Evolutionary conservation across 2,797 vertebrate genomes (phyloP).

Genomic region (Enteromius unitaeniatus): DNA sequence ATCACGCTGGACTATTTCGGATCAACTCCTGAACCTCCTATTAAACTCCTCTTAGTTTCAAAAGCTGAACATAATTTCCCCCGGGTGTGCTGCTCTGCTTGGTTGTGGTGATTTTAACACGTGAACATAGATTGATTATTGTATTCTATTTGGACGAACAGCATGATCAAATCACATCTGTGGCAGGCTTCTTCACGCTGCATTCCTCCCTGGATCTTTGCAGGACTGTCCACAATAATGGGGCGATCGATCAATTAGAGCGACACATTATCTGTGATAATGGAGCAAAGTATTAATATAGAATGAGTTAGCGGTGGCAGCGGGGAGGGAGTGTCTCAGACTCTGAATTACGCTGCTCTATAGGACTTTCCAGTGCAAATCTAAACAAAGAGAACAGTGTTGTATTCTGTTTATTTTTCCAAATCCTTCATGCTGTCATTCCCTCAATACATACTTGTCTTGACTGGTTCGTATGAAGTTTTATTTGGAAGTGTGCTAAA

Average conservation of each 20-base stretch:
- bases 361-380: slow-evolving; percentile 46
- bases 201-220: neutral
- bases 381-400: slow-evolving; percentile 63
- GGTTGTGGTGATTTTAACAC: neutral
- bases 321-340: slow-evolving; percentile 11
- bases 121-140: neutral
- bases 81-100: neutral
- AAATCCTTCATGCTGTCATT: slow-evolving; percentile 59
- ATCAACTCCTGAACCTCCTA: neutral
- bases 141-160: neutral
- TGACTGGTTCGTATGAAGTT: slow-evolving; percentile 50
- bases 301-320: neutral
- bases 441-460: slow-evolving; percentile 57
- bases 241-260: neutral
- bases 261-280: slow-evolving; percentile 16
- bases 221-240: neutral
- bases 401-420: slow-evolving; percentile 59
- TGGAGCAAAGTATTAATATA: neutral
- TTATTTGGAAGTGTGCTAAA: slow-evolving; percentile 56
- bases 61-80: neutral
- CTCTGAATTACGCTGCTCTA: slow-evolving; percentile 40
- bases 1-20: neutral
- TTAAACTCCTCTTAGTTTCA: neutral
- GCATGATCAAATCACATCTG: neutral
- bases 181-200: neutral